These are phyloP conservation scores for Apantesis nais DNA, from an alignment of 2,888 invertebrate genomes.

Conservation along the genomic window DNA sequence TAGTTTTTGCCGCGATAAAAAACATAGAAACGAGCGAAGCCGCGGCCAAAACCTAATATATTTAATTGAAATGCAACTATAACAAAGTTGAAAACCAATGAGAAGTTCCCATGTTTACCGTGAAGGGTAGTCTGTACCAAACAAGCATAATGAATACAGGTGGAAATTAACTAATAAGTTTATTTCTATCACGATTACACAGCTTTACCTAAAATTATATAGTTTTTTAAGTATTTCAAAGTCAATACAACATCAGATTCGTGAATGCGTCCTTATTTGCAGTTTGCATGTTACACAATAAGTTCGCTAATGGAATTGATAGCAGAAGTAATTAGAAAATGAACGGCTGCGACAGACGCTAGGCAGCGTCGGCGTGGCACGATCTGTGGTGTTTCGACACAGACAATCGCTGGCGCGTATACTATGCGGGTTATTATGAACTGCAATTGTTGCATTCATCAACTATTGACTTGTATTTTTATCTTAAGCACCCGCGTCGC, in stretches of 20 bases:
- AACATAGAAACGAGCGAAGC: no score
- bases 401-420: slow-evolving; percentile 65
- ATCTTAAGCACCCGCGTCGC: slow-evolving; percentile 44
- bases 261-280: slow-evolving; percentile 30
- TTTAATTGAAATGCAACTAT: neutral
- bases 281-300: slow-evolving; percentile 58
- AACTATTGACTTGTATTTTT: slow-evolving; percentile 55
- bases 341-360: slow-evolving; percentile 57
- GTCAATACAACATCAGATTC: neutral
- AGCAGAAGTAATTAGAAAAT: slow-evolving; percentile 74
- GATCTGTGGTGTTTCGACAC: slow-evolving; percentile 63
- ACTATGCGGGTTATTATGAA: slow-evolving; percentile 82
- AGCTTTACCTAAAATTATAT: neutral
- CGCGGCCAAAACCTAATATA: no score
- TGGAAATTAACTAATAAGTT: neutral
- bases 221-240: neutral
- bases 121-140: neutral
- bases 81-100: neutral
- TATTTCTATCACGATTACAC: neutral
- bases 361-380: slow-evolving; percentile 53
- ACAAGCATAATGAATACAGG: neutral
- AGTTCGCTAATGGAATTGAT: slow-evolving; percentile 68
- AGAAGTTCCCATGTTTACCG: neutral
- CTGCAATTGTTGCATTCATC: slow-evolving; percentile 65
- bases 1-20: no score